A percentile compares a stretch with the other conserved stretches of the same genome.
Evolutionary conservation across 2,113 vertebrate species (phyloP).

Genomic region (Plecotus auritus): DNA sequence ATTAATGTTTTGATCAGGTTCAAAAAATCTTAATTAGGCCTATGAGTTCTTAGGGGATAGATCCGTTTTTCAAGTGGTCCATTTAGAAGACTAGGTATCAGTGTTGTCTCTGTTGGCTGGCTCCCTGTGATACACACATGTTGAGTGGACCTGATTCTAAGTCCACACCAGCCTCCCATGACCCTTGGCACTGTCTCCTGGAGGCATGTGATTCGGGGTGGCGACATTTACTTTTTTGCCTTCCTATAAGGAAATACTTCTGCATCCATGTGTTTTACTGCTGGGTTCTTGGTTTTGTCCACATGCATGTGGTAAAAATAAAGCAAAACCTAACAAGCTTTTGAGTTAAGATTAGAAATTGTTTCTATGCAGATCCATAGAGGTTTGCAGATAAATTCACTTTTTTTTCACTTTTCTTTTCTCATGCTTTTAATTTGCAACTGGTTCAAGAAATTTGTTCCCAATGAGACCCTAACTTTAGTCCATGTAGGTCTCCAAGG

Average conservation of each 20-base stretch:
- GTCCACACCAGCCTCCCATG: accelerated
- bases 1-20: conserved; percentile 54
- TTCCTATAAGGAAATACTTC: not conserved
- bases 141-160: accelerated
- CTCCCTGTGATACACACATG: accelerated
- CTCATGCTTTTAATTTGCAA: not conserved
- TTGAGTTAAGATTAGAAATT: not conserved
- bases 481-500: not conserved
- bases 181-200: accelerated
- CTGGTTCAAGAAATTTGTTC: not conserved
- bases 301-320: too few species aligned
- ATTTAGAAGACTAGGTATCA: not conserved
- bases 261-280: not conserved
- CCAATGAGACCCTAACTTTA: not conserved
- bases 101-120: too few species aligned
- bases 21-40: conserved; percentile 49
- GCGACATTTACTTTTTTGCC: not conserved
- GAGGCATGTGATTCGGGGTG: accelerated
- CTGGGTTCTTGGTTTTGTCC: not conserved
- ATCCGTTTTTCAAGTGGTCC: not conserved
- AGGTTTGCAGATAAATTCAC: not conserved
- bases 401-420: not conserved
- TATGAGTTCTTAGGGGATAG: not conserved
- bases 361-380: not conserved
- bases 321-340: not conserved